Evolutionary conservation across 2,113 vertebrate species (phyloP).

Genomic region (Tychaedon coryphoeus): DNA sequence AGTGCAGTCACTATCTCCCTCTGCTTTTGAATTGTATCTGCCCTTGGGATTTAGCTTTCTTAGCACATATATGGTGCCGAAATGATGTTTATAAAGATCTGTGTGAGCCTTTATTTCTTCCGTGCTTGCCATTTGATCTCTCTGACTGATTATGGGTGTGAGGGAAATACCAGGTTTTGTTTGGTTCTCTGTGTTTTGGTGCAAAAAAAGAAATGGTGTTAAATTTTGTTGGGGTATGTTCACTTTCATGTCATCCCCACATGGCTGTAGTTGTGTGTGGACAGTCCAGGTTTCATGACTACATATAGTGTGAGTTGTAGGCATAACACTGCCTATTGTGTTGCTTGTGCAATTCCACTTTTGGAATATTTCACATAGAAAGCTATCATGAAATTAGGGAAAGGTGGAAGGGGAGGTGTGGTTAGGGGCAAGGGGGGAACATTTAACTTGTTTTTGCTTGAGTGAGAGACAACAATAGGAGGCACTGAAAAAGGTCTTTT

Average conservation of each 20-base stretch:
- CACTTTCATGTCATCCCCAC: neutral
- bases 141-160: neutral
- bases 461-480: neutral
- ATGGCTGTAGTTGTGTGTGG: neutral
- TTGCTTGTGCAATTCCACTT: neutral
- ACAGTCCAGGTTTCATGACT: neutral
- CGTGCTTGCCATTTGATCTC: neutral
- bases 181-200: neutral
- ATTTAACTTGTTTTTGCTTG: neutral
- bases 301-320: neutral
- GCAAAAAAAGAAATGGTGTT: neutral
- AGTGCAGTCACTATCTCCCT: neutral
- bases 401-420: neutral
- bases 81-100: neutral
- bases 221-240: neutral
- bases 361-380: neutral
- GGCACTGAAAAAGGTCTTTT: neutral
- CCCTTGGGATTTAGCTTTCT: neutral
- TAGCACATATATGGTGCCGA: rapidly evolving
- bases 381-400: neutral
- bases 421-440: neutral
- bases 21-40: neutral
- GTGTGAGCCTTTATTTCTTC: neutral
- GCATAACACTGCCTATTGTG: neutral
- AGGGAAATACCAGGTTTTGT: neutral